Percentiles rank a stretch among this genome's conserved stretches.
phyloP scores from a whole-genome alignment of 2,113 vertebrate genomes.

The Riparia riparia region DNA sequence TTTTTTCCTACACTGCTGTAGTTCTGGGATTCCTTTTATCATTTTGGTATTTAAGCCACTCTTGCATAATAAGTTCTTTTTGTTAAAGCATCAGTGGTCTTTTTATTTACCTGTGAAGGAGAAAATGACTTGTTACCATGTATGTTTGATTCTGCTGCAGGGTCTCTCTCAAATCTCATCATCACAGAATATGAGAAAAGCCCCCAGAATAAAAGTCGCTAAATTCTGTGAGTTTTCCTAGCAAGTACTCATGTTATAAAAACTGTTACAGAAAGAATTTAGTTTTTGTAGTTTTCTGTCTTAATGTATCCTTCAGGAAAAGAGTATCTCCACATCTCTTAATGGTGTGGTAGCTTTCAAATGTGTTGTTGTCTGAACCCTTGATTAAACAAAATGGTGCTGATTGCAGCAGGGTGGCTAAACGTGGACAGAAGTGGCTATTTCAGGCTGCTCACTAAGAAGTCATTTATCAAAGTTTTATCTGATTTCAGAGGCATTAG shows the following conservation, averaged over 20 bases:
- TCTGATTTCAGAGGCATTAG: slow-evolving; percentile 94
- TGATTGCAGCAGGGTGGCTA: slow-evolving; percentile 84
- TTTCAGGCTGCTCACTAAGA: slow-evolving; percentile 73
- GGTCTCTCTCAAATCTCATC: background rate
- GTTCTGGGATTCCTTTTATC: background rate
- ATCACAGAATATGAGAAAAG: background rate
- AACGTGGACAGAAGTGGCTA: slow-evolving; percentile 73
- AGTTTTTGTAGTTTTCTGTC: slow-evolving; percentile 72
- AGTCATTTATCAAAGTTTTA: slow-evolving; percentile 97
- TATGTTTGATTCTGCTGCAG: background rate
- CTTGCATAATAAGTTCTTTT: background rate
- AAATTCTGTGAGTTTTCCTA: background rate
- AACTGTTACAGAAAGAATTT: slow-evolving; percentile 6
- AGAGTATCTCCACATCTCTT: slow-evolving; percentile 85
- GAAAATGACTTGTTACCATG: background rate
- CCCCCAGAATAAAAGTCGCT: background rate
- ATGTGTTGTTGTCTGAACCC: slow-evolving; percentile 72
- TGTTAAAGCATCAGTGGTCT: background rate
- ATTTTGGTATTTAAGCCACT: background rate
- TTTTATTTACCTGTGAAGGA: background rate
- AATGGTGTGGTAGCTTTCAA: slow-evolving; percentile 79
- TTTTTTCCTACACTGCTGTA: background rate
- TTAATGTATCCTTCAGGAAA: slow-evolving; percentile 10
- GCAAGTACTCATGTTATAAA: background rate
- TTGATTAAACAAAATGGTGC: slow-evolving; percentile 88